Conservation (phyloP, 2,888 invertebrate species). For the Proisotoma minuta region DNA sequence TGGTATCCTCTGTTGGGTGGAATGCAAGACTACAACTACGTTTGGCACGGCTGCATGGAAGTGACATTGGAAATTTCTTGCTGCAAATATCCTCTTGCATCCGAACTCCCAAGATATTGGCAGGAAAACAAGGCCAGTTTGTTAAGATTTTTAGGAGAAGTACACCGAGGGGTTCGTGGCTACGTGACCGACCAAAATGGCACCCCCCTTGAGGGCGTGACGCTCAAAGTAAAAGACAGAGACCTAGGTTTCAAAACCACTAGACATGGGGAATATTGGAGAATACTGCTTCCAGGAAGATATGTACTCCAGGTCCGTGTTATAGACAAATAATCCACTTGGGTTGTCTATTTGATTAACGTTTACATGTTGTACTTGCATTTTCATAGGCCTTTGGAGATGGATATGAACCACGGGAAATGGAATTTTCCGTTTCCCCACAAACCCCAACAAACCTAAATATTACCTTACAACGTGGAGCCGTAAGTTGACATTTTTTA, state of each 20-base stretch:
- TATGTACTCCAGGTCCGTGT: conserved; percentile 74
- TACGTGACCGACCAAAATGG: conserved; percentile 71
- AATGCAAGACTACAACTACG: conserved; percentile 92
- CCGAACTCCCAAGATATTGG: conserved; percentile 78
- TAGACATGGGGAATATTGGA: conserved; percentile 91
- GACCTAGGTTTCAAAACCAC: conserved; percentile 81
- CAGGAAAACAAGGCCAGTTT: conserved; percentile 79
- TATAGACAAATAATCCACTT: too few relatives aligned
- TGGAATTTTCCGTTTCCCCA: conserved; percentile 80
- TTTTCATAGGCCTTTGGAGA: conserved; percentile 69
- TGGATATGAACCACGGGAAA: conserved; percentile 74
- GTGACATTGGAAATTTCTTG: conserved; percentile 90
- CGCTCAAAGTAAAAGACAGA: conserved; percentile 71
- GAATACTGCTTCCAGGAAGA: conserved; percentile 78
- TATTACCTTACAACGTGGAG: conserved; percentile 71
- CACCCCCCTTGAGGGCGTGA: conserved; percentile 71
- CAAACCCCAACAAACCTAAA: conserved; percentile 79
- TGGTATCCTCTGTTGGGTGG: conserved; percentile 87
- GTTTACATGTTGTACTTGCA: not conserved
- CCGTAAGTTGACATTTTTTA: conserved; percentile 58
- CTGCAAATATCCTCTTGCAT: conserved; percentile 83
- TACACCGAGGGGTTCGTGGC: conserved; percentile 83
- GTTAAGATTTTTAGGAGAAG: conserved; percentile 77
- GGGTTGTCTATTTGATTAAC: not conserved
- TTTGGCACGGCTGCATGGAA: conserved; percentile 90